Evolutionary conservation across 2,888 invertebrate genomes (phyloP).

Genomic region (Abrostola triplasia): DNA sequence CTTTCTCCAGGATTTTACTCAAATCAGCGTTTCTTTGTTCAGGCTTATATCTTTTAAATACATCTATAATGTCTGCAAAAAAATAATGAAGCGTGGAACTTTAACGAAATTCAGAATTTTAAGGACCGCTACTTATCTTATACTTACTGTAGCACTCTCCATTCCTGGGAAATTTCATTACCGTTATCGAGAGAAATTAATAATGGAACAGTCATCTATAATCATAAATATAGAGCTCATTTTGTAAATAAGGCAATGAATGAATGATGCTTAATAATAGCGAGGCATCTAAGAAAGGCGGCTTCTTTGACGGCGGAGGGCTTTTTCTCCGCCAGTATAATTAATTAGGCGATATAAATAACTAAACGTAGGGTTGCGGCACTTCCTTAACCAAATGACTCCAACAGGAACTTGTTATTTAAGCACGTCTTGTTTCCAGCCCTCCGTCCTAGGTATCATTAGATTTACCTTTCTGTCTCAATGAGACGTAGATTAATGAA

Average conservation of each 20-base stretch:
- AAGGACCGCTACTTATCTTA: neutral
- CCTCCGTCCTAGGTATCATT: slow-evolving; percentile 17
- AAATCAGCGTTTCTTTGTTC: slow-evolving; percentile 11
- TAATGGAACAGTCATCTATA: slow-evolving; percentile 42
- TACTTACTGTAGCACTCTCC: slow-evolving; percentile 7
- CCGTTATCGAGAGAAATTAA: slow-evolving; percentile 30
- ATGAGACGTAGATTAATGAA: slow-evolving; percentile 37
- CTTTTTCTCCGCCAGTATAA: slow-evolving; percentile 35
- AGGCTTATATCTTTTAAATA: neutral
- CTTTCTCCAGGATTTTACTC: slow-evolving; percentile 44
- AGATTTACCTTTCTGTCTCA: slow-evolving; percentile 25
- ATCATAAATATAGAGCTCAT: slow-evolving; percentile 32
- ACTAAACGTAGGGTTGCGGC: slow-evolving; percentile 11
- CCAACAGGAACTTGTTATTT: slow-evolving; percentile 32
- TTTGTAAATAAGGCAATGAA: slow-evolving; percentile 32
- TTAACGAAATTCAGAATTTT: neutral
- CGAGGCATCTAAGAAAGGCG: slow-evolving; percentile 14
- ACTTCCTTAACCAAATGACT: slow-evolving; percentile 30
- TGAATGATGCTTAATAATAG: slow-evolving; percentile 32
- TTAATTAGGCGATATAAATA: slow-evolving; percentile 38
- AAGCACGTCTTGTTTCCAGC: slow-evolving; percentile 36
- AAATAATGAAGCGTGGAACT: slow-evolving; percentile 8
- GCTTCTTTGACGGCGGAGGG: slow-evolving; percentile 30
- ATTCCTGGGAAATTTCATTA: slow-evolving; percentile 28
- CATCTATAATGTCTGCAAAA: slow-evolving; percentile 5